Conservation (phyloP, 1,140 invertebrate species). For the Hypsibius dujardini region DNA sequence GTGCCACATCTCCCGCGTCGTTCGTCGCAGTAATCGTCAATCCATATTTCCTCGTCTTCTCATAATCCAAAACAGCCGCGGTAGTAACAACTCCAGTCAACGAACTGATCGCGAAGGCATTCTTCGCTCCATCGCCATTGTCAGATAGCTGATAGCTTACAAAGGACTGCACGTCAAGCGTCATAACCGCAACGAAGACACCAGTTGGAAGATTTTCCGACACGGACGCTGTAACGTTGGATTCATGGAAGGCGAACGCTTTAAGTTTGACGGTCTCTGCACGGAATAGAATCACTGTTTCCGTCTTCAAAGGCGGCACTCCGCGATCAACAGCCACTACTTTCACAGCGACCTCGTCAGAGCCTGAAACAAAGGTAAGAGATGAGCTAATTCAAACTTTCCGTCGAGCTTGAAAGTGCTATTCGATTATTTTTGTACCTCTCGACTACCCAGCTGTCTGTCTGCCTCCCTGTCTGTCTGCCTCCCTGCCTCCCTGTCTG, state of each 20-base stretch:
- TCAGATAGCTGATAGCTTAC: background rate
- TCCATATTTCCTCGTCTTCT: conserved; percentile 55
- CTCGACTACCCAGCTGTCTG: too few species aligned
- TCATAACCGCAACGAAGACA: conserved; percentile 27
- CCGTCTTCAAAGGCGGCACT: conserved; percentile 21
- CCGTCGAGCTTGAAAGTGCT: too few species aligned
- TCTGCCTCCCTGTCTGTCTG: too few species aligned
- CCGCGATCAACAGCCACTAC: conserved; percentile 50
- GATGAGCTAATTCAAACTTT: too few species aligned
- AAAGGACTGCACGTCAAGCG: conserved; percentile 20
- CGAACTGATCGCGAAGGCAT: conserved; percentile 66
- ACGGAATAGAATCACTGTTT: conserved; percentile 23
- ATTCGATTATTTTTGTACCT: too few species aligned
- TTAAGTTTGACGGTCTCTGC: conserved; percentile 28
- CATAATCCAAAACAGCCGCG: conserved; percentile 56
- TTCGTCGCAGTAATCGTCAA: conserved; percentile 62
- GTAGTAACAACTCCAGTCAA: conserved; percentile 52
- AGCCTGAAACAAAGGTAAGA: too few species aligned
- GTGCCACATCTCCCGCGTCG: conserved; percentile 44
- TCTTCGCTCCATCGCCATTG: conserved; percentile 53
- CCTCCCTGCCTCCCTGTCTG: too few species aligned
- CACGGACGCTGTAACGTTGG: conserved; percentile 28
- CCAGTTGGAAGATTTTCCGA: conserved; percentile 29
- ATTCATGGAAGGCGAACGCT: conserved; percentile 26
- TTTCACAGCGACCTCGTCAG: conserved; percentile 37